These are phyloP conservation scores for Mycalesis mineus DNA, from an alignment of 2,888 invertebrate species.

Conservation along the genomic window DNA sequence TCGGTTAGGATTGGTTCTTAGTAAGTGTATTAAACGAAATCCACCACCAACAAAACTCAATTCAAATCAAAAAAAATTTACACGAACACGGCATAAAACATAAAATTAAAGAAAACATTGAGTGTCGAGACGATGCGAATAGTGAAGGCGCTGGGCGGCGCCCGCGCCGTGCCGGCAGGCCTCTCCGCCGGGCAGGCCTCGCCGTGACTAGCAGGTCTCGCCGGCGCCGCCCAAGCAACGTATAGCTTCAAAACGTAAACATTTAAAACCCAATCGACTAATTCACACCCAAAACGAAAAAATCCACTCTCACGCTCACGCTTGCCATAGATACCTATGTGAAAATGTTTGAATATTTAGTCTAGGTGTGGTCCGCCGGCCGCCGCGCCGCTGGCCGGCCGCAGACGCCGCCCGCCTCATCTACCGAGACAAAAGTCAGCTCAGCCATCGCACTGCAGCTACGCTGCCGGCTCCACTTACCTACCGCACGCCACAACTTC, in stretches of 20 bases:
- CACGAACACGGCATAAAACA: slow-evolving; percentile 78
- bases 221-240: slow-evolving; percentile 70
- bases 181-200: slow-evolving; percentile 2
- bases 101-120: slow-evolving; percentile 71
- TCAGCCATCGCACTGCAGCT: slow-evolving; percentile 43
- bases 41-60: slow-evolving; percentile 78
- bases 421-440: slow-evolving; percentile 79
- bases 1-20: slow-evolving; percentile 42
- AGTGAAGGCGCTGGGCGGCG: slow-evolving; percentile 69
- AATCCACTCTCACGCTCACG: slow-evolving; percentile 79
- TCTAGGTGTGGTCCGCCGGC: slow-evolving; percentile 73
- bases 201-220: slow-evolving; percentile 41
- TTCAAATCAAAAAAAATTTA: slow-evolving; percentile 76
- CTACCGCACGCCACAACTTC: slow-evolving; percentile 9
- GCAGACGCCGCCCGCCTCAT: slow-evolving; percentile 73
- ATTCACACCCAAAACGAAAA: slow-evolving; percentile 78
- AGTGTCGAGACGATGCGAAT: slow-evolving; percentile 75
- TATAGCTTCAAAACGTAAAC: slow-evolving; percentile 76
- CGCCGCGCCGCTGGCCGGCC: slow-evolving; percentile 68
- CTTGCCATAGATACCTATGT: slow-evolving; percentile 79
- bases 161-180: slow-evolving; percentile 40
- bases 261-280: slow-evolving; percentile 79
- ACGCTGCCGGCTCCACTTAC: slow-evolving; percentile 34
- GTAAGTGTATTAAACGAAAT: slow-evolving; percentile 77
- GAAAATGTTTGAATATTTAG: slow-evolving; percentile 76